These are phyloP conservation scores for Rhagoletis zephyria DNA, from an alignment of 1,140 invertebrate genomes.

Conservation along the genomic window DNA sequence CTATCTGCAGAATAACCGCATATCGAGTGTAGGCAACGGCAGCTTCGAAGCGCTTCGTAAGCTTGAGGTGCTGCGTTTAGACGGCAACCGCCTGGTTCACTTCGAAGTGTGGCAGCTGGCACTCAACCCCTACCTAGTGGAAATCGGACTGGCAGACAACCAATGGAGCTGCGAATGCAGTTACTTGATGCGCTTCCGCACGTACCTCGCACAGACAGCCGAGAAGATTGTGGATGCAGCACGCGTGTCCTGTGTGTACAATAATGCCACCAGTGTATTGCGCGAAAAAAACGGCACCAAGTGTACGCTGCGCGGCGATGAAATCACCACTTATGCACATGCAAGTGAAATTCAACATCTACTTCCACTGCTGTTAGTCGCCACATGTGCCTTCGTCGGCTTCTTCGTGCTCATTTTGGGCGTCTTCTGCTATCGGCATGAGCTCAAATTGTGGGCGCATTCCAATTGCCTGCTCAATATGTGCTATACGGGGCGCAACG, in stretches of 20 bases:
- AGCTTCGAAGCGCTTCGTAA: slow-evolving; percentile 87
- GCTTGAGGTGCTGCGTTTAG: slow-evolving; percentile 87
- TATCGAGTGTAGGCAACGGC: slow-evolving; percentile 87
- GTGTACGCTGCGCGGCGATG: slow-evolving; percentile 79
- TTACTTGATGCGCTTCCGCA: slow-evolving; percentile 83
- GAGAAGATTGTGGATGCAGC: slow-evolving; percentile 83
- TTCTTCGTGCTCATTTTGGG: slow-evolving; percentile 82
- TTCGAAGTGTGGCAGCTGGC: slow-evolving; percentile 85
- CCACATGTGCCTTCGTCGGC: slow-evolving; percentile 82
- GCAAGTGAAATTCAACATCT: slow-evolving; percentile 86
- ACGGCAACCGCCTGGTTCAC: slow-evolving; percentile 86
- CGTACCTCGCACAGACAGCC: slow-evolving; percentile 83
- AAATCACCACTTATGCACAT: slow-evolving; percentile 81
- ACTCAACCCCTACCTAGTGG: slow-evolving; percentile 84
- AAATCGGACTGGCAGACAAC: slow-evolving; percentile 86
- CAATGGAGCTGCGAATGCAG: slow-evolving; percentile 92
- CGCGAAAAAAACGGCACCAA: slow-evolving; percentile 81
- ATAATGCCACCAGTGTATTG: slow-evolving; percentile 79
- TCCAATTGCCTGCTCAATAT: slow-evolving; percentile 84
- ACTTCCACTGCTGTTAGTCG: slow-evolving; percentile 83
- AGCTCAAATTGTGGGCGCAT: slow-evolving; percentile 89
- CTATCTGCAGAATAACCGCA: slow-evolving; percentile 89
- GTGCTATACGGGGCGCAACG: slow-evolving; percentile 79
- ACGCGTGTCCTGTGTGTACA: slow-evolving; percentile 80
- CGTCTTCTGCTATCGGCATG: slow-evolving; percentile 85